These are phyloP conservation scores for Machimus atricapillus DNA, from an alignment of 2,888 invertebrate species.

Conservation along the genomic window DNA sequence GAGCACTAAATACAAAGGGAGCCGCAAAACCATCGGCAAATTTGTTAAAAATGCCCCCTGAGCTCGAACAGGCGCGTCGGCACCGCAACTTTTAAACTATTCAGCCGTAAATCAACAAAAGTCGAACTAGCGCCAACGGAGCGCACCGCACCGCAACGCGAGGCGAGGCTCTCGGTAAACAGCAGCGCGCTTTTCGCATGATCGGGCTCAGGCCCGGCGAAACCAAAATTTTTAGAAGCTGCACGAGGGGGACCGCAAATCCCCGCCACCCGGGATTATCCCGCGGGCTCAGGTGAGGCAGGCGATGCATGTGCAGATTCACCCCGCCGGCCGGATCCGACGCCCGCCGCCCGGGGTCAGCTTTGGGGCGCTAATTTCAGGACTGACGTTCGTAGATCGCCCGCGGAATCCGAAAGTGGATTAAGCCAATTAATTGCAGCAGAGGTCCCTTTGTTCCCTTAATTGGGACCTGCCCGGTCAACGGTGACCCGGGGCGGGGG, in stretches of 20 bases:
- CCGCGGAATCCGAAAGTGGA: constrained; percentile 4
- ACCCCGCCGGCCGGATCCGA: not conserved
- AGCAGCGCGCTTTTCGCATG: not conserved
- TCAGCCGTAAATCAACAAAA: constrained; percentile 20
- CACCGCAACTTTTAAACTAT: constrained; percentile 5
- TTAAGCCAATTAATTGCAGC: constrained; percentile 37
- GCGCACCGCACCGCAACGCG: not conserved
- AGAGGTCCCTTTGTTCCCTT: not conserved
- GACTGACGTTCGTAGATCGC: not conserved
- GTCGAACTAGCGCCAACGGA: not conserved
- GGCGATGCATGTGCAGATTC: not conserved
- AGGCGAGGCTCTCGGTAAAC: not conserved
- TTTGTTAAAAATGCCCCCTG: not conserved
- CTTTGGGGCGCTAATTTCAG: constrained; percentile 7
- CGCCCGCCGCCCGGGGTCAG: not conserved
- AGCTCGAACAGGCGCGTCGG: not conserved
- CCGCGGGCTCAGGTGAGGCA: not conserved
- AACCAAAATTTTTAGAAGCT: not conserved
- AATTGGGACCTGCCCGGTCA: constrained; percentile 25
- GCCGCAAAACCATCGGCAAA: not conserved
- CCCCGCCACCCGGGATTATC: not conserved
- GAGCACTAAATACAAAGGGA: not conserved
- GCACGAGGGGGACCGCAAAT: not conserved
- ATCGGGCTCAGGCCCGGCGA: not conserved
- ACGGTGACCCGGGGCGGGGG: not conserved